Evolutionary conservation across 2,888 invertebrate species (phyloP), one percentile per base, ranked within the genome.

Genomic region (Trypoxylon attenuatum): DNA sequence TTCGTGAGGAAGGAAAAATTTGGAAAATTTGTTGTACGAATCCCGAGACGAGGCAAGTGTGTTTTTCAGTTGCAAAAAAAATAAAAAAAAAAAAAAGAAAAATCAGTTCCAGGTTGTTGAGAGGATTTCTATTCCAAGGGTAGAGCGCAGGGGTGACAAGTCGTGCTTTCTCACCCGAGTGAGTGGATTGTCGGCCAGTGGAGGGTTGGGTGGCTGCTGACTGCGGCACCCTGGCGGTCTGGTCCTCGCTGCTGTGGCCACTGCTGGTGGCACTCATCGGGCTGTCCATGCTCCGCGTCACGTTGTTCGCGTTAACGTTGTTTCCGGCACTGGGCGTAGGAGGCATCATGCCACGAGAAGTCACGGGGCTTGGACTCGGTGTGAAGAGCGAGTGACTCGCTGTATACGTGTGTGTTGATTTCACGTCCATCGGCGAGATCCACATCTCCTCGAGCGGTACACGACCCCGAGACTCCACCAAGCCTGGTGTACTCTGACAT

Each of bases 401-500:
- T 61, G 78, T 80, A 58, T 78, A 79, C 25, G 81, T 69, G 67
- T 81, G 74, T 8, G 69, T 45, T 10, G 70, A 65, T 38, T 73
- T 79, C 27, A 87, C 85, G 65, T 88, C 88, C 72, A 89, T 81
- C 27, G 92, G 90, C 52, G 91, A 90, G 69, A 94, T 88, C 92
- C 93, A 92, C 94, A 94, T 94, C 73, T 94, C 94, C 88, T 96
- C 96, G 76, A 96, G 89, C 61, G 97, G 94, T 76, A 96, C 91
- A 82, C 95, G 94, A 62, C 97, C 97, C 78, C 93, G 91, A 60
- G 97, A 96, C 89, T 98, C 98, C 79, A 98, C 94, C 80, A 98
- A 90, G 43, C 97, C 98, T 10, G 98, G 98, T 63, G 98, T 97
- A 80, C 98, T 98, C 86, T 96, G 96, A 88, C 97, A 96, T 84